Evolutionary conservation across 2,888 invertebrate species (phyloP).

Genomic region (Nezara viridula): DNA sequence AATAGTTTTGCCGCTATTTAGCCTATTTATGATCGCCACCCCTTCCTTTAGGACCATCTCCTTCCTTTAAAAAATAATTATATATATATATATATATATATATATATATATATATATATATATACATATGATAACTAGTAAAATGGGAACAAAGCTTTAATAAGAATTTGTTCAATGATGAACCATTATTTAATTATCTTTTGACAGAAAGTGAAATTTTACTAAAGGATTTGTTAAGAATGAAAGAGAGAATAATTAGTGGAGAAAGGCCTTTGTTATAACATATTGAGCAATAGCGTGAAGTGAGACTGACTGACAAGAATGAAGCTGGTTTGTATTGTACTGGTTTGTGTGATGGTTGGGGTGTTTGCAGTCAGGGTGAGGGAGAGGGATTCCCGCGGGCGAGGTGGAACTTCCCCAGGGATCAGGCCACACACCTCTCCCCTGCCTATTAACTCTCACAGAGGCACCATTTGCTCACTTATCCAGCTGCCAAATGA

Average conservation of each 20-base stretch:
- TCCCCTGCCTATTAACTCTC: slow-evolving; percentile 64
- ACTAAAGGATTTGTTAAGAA: slow-evolving; percentile 55
- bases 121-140: background rate
- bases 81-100: too few relatives aligned
- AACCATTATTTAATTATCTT: background rate
- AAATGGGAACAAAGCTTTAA: slow-evolving; percentile 26
- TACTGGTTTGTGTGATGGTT: slow-evolving; percentile 49
- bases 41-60: too few relatives aligned
- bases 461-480: slow-evolving; percentile 64
- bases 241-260: too few relatives aligned
- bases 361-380: slow-evolving; percentile 62
- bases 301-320: slow-evolving; percentile 55
- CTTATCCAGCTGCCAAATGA: slow-evolving; percentile 65
- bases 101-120: too few relatives aligned
- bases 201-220: slow-evolving; percentile 46
- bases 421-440: slow-evolving; percentile 63
- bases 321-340: slow-evolving; percentile 61
- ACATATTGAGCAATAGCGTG: slow-evolving; percentile 48
- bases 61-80: too few relatives aligned
- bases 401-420: slow-evolving; percentile 66
- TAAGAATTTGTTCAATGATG: background rate
- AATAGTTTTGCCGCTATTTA: too few relatives aligned
- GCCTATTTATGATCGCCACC: too few relatives aligned
- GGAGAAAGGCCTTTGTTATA: slow-evolving; percentile 57
- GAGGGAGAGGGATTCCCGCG: slow-evolving; percentile 65